Conservation (phyloP, 2,113 vertebrate genomes). For the Centropristis striata region DNA sequence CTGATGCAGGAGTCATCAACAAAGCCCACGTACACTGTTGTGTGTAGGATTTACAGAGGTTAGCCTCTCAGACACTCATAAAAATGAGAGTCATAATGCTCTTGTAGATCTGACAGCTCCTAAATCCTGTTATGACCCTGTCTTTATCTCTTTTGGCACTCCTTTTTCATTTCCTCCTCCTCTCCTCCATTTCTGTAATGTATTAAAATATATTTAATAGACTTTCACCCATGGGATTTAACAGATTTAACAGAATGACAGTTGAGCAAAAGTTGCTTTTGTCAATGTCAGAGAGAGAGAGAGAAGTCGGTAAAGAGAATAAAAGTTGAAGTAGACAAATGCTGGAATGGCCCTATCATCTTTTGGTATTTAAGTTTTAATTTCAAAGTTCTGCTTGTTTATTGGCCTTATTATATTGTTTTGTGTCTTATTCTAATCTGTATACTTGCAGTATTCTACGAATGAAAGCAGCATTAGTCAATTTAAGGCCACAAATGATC, state of each 20-base stretch:
- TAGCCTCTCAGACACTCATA: conserved; percentile 8
- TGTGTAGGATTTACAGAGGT: conserved; percentile 37
- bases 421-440: too few species aligned
- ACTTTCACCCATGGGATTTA: background rate
- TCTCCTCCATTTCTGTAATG: fast-evolving
- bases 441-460: background rate
- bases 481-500: background rate
- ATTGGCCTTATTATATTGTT: too few species aligned
- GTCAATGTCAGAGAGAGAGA: background rate
- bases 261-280: background rate
- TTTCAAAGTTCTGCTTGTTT: background rate
- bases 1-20: background rate
- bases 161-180: background rate
- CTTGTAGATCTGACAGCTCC: background rate
- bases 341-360: background rate
- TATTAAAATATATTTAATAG: background rate
- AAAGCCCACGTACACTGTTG: conserved; percentile 11
- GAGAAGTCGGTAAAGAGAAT: background rate
- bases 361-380: background rate
- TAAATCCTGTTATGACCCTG: conserved; percentile 1
- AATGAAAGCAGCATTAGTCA: background rate
- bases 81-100: background rate
- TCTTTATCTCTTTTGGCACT: background rate
- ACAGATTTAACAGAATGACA: background rate
- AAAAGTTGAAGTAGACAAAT: background rate